Base-by-base conservation (phyloP, 2,113 vertebrate genomes). In the Aplodontia rufa region DNA sequence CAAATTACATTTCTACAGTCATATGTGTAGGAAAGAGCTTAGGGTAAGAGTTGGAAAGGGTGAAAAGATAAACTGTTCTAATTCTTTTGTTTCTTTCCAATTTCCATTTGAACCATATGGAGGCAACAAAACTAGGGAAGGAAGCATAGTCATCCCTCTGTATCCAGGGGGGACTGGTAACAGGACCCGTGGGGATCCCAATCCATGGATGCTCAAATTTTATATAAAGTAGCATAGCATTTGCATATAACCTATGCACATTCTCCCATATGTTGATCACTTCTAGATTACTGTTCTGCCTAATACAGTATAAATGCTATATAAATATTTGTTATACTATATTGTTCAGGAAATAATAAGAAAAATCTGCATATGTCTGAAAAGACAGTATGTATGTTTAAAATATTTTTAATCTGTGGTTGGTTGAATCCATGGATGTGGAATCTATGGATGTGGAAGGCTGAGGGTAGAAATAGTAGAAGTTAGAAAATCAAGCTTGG, bases 21-120 rank as follows among this genome's bases (percentile, higher is more conserved):
- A 28, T 2, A 60, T n/a, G 8, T 32, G 45, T 17, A 0, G 66
- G 37, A 37, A 47, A 91, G 62, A 66, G 1, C 28, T 85, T 85
- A 28, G 37, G 40, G 60, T 6, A 37, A 83, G 20, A 79, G 3
- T 45, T 91, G 22, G 86, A 89, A 97, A 14, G 28, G 3, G 8
- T 80, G 28, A 81, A 89, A 90, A 81, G 24, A 76, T 74, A 79
- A 86, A 87, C 78, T 68, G 12, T 78, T 87, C 47, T 87, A 79
- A 94, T 95, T 68, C 6, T 82, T 85, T 37, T 75, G n/a, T 45
- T 85, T 93, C 85, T 53, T 91, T 91, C 40, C 22, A 95, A 78
- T 10, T 93, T 91, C 81, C 26, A 64, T 75, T 89, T 45, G 82
- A 60, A 86, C 86, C 40, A 47, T 55, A 45, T 8, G 47, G 20